phyloP scores from a whole-genome alignment of 2,113 vertebrate species.

The Dipodomys stephensi region DNA sequence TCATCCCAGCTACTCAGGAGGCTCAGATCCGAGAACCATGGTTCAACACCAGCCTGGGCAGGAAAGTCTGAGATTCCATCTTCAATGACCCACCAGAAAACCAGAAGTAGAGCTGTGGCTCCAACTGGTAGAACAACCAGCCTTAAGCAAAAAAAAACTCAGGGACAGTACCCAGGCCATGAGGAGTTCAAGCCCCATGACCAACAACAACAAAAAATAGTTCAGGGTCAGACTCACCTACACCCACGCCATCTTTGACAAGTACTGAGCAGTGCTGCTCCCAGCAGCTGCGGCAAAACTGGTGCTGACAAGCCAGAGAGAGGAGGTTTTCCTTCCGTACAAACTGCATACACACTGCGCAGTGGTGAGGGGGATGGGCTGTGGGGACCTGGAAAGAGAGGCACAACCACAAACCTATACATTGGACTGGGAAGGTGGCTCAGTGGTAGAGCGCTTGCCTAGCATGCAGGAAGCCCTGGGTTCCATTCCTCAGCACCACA shows the following conservation, averaged over 20 bases:
- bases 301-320: constrained; percentile 97
- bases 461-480: too few relatives aligned
- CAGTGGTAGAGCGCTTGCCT: neutral
- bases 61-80: too few relatives aligned
- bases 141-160: too few relatives aligned
- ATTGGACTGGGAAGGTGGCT: neutral
- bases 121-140: too few relatives aligned
- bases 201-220: neutral
- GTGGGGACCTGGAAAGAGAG: constrained; percentile 81
- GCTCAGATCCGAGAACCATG: too few relatives aligned
- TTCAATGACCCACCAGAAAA: too few relatives aligned
- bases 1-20: too few relatives aligned
- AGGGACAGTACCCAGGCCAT: too few relatives aligned
- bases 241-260: constrained; percentile 97
- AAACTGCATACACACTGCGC: constrained; percentile 98
- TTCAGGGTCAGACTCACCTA: constrained; percentile 91
- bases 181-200: too few relatives aligned
- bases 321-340: constrained; percentile 96
- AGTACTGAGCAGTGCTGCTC: constrained; percentile 99
- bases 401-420: constrained; percentile 51
- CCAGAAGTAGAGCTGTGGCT: too few relatives aligned
- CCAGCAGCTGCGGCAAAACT: constrained; percentile 99
- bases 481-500: too few relatives aligned
- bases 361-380: constrained; percentile 94
- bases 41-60: too few relatives aligned